Base-by-base conservation (phyloP, 1,140 invertebrate genomes). In the Pseudoatta argentina region DNA sequence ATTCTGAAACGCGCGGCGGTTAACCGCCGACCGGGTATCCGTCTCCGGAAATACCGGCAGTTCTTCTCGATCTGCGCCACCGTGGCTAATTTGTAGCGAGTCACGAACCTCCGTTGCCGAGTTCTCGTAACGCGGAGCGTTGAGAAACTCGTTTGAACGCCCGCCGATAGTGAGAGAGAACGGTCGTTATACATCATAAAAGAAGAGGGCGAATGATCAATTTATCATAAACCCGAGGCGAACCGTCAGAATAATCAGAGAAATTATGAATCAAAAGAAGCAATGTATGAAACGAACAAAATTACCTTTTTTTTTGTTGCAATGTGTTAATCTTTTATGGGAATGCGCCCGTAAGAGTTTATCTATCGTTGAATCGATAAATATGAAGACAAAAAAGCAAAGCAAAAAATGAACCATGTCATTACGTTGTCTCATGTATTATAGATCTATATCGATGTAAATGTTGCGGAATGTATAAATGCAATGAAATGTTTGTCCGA, bases 41-140 rank as follows among this genome's bases (percentile, higher is more conserved):
- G 76, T 63, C 85, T 81, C 85, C 85, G 85, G 85, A 86, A 86
- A 86, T 86, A 59, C 85, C 85, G 55, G 53, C 53, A 76, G 27
- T 51, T 86, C 85, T 67, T 86, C 77, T 67, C 75, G 44, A 82
- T 82, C 64, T 57, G 27, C 66, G 66, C 59, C 61, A 53, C 72
- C 55, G 71, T 55, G 55, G 59, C 81, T 85, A 76, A 76, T 85
- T 85, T 48, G 72, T 48, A 63, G 63, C 76, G 59, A 64, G 48
- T 85, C 73, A 64, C 75, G 63, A 67, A 51, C 63, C 57, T 21
- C 30, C 63, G 61, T 57, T 48, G 67, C 39, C 55, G 63, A 61
- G 66, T 69, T 69, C 66, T 48, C 66, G 66, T 69, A 24, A 51
- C 73, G 53, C n/a, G 34, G 16, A 7, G 73, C 61, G 55, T 21